Conservation (phyloP, 2,797 vertebrate species). For the Austrolebias charrua region DNA sequence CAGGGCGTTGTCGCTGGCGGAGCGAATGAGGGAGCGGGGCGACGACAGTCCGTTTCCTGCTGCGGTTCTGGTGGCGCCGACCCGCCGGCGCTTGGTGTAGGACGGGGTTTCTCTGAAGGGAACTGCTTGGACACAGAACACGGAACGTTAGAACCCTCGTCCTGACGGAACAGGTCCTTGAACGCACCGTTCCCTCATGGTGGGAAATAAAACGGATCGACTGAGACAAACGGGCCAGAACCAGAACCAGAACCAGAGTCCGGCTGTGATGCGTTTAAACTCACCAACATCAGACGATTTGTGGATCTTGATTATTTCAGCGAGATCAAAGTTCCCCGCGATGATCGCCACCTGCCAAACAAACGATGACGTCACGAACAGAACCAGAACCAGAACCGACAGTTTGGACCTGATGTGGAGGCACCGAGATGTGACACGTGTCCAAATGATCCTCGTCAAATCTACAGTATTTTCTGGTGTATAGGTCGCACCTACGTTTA, state of each 20-base stretch:
- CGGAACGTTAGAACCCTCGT: constrained; percentile 14
- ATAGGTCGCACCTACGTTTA: too few species aligned
- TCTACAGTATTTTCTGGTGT: too few species aligned
- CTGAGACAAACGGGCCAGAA: background rate
- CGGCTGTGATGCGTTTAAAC: constrained; percentile 11
- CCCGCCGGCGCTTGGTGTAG: constrained; percentile 87
- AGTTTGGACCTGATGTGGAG: background rate
- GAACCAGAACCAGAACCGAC: too few species aligned
- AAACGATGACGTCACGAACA: background rate
- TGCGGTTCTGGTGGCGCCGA: constrained; percentile 35
- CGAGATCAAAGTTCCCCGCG: constrained; percentile 96
- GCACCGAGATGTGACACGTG: too few species aligned
- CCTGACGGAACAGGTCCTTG: background rate
- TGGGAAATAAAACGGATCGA: too few species aligned
- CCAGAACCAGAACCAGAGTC: background rate
- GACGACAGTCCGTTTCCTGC: constrained; percentile 83
- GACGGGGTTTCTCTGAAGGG: constrained; percentile 96
- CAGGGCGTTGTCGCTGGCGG: constrained; percentile 92
- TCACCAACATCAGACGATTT: constrained; percentile 96
- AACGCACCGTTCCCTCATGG: too few species aligned
- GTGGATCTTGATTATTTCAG: constrained; percentile 98
- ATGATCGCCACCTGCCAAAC: constrained; percentile 91
- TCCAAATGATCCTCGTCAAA: too few species aligned
- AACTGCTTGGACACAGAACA: constrained; percentile 77
- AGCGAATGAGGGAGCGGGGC: constrained; percentile 91